Percentiles rank a stretch among this genome's conserved stretches.
Conservation (phyloP, 1,140 invertebrate genomes). For the Polyergus mexicanus region DNA sequence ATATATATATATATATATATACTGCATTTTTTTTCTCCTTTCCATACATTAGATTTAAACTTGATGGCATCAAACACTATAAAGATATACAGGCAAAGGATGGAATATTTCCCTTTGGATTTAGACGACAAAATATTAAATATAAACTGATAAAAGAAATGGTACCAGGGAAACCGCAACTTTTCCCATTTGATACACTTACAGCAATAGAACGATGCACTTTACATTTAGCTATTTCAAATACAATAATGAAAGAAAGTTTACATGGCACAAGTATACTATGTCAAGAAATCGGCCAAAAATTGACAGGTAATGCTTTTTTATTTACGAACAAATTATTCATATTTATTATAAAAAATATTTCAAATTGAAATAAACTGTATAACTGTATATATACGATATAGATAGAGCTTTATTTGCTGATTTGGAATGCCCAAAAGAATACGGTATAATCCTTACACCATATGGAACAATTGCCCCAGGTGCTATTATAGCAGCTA, state of each 20-base stretch:
- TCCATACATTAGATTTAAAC: constrained; percentile 86
- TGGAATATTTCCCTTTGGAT: constrained; percentile 87
- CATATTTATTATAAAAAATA: neutral
- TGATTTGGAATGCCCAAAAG: constrained; percentile 86
- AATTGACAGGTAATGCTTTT: constrained; percentile 75
- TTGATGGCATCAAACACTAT: constrained; percentile 88
- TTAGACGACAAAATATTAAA: constrained; percentile 88
- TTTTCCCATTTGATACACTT: constrained; percentile 85
- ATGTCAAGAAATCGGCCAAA: constrained; percentile 53
- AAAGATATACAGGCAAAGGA: constrained; percentile 83
- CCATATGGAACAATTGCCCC: constrained; percentile 87
- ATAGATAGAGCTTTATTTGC: constrained; percentile 72
- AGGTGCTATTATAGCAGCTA: constrained; percentile 87
- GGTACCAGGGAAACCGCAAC: constrained; percentile 85
- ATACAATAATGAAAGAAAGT: constrained; percentile 81
- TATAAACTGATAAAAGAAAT: constrained; percentile 88
- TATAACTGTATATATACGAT: neutral
- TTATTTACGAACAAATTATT: neutral
- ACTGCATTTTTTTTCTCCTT: neutral
- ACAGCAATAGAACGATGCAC: constrained; percentile 87
- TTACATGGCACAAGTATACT: neutral
- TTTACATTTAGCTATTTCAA: constrained; percentile 88
- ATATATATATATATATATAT: neutral
- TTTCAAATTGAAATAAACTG: constrained; percentile 1
- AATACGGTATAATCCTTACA: constrained; percentile 88